These are phyloP conservation scores for Oscheius sp. DNA, from an alignment of 2,888 invertebrate genomes.

Conservation along the genomic window DNA sequence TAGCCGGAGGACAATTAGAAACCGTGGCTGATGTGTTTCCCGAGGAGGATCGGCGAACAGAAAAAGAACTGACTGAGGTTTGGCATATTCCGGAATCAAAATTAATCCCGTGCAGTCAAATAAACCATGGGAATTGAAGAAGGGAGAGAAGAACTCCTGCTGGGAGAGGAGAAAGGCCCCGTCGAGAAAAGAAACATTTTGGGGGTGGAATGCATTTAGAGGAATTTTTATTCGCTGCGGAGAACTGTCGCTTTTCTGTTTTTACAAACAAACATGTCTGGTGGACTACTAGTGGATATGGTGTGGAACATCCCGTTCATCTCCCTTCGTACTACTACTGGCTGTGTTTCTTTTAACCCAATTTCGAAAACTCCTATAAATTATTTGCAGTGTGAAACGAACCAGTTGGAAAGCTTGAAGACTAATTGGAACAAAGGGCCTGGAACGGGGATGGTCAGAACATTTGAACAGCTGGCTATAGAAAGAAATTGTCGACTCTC, in stretches of 20 bases:
- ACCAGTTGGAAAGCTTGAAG: neutral
- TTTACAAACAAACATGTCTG: no score
- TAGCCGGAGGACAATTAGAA: no score
- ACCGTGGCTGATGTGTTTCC: neutral
- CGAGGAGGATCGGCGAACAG: neutral
- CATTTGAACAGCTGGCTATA: slow-evolving; percentile 5
- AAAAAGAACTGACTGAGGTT: neutral
- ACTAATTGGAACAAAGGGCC: slow-evolving; percentile 4
- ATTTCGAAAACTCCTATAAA: neutral
- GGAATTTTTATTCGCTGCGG: no score
- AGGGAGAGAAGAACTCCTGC: neutral
- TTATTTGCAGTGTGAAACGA: neutral
- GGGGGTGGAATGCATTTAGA: no score
- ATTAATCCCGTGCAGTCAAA: no score
- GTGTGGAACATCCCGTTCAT: no score
- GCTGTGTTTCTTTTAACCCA: neutral
- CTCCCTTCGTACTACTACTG: no score
- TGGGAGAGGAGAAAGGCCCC: neutral
- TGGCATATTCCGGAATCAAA: neutral
- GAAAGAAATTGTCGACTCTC: neutral
- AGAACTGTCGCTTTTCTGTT: no score
- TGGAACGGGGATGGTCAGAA: neutral
- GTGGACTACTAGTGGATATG: no score
- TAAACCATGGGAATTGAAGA: no score
- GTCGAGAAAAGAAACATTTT: neutral